These are phyloP conservation scores for Neosalanx taihuensis DNA, from an alignment of 2,797 vertebrate species.

Conservation along the genomic window DNA sequence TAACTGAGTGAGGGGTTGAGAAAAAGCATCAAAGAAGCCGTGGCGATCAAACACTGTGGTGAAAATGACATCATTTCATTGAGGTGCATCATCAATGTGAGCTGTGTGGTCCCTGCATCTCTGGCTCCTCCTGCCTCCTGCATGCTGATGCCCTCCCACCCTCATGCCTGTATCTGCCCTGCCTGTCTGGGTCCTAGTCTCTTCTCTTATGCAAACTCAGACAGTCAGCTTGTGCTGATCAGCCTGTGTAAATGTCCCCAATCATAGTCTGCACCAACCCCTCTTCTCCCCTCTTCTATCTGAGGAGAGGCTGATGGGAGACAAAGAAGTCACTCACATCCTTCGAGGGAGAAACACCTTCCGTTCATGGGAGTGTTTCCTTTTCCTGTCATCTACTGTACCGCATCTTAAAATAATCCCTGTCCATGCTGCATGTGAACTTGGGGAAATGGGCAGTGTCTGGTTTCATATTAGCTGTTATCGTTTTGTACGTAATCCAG, in stretches of 20 bases:
- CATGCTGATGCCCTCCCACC: neutral
- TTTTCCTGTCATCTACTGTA: conserved; percentile 45
- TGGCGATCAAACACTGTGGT: neutral
- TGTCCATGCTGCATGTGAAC: conserved; percentile 9
- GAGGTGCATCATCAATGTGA: neutral
- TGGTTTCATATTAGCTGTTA: conserved; percentile 19
- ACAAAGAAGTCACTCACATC: conserved; percentile 4
- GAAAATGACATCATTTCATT: neutral
- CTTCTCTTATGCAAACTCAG: neutral
- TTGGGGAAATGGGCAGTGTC: neutral
- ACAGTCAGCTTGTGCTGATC: neutral
- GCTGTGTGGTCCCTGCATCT: neutral
- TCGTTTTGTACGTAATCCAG: neutral
- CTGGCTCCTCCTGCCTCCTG: neutral
- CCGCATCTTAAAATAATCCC: conserved; percentile 41
- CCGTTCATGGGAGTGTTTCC: conserved; percentile 22
- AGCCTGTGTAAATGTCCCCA: neutral
- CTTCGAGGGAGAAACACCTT: conserved; percentile 47
- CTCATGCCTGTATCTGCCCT: neutral
- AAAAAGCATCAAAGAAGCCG: too few species aligned
- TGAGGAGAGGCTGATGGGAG: neutral
- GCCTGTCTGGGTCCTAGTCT: neutral
- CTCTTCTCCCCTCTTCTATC: neutral
- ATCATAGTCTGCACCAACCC: neutral
- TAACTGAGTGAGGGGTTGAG: too few species aligned